Evolutionary conservation across 2,888 invertebrate genomes (phyloP).

Genomic region (Heliconius hortense): DNA sequence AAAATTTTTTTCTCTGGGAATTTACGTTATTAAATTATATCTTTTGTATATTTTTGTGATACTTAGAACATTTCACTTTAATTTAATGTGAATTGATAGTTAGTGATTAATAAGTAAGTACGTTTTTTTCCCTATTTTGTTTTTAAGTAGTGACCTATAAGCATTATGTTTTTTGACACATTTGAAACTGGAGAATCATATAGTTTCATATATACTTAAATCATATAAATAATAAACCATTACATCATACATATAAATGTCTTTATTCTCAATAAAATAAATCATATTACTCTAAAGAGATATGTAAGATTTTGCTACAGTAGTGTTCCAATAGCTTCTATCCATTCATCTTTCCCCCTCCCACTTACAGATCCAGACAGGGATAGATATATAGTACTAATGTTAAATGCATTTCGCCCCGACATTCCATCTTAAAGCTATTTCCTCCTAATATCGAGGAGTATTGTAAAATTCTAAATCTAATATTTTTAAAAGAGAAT

Average conservation of each 20-base stretch:
- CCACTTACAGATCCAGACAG: slow-evolving; percentile 34
- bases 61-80: not conserved
- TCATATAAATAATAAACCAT: not conserved
- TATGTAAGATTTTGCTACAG: slow-evolving; percentile 18
- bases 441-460: slow-evolving; percentile 52
- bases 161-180: not conserved
- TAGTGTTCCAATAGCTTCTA: slow-evolving; percentile 20
- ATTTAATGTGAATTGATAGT: not conserved
- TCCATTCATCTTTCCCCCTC: slow-evolving; percentile 40
- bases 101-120: not conserved
- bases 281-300: slow-evolving; percentile 12
- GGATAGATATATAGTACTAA: slow-evolving; percentile 42
- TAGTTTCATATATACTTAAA: not conserved
- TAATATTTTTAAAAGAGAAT: slow-evolving; percentile 11
- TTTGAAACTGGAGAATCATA: not conserved
- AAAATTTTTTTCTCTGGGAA: not conserved
- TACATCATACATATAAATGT: not conserved
- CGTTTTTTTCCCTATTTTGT: not conserved
- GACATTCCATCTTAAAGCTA: slow-evolving; percentile 46
- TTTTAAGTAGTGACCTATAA: no score
- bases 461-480: slow-evolving; percentile 17
- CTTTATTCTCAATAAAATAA: slow-evolving; percentile 16
- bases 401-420: slow-evolving; percentile 44
- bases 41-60: not conserved
- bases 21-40: not conserved